phyloP scores from a whole-genome alignment of 2,888 invertebrate genomes.

The Drosophila austrosaltans region DNA sequence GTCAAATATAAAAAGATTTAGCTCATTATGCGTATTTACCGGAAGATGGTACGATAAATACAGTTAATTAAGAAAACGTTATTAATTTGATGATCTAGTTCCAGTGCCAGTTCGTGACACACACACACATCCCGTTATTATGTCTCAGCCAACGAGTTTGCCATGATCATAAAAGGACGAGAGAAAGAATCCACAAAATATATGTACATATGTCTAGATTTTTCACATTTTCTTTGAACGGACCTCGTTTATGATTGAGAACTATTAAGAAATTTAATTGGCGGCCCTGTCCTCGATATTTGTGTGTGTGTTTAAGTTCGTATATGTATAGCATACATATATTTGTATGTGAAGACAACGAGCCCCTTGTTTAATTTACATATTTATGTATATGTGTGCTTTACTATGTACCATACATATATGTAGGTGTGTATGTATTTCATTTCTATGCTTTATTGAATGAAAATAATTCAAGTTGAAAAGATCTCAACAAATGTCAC shows the following conservation, averaged over 20 bases:
- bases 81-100: too few species aligned
- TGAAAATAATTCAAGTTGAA: conserved; percentile 40
- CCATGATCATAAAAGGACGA: too few species aligned
- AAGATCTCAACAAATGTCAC: conserved; percentile 67
- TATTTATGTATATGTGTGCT: conserved; percentile 52
- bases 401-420: conserved; percentile 46
- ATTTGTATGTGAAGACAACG: conserved; percentile 48
- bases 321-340: conserved; percentile 3
- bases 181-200: too few species aligned
- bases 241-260: conserved; percentile 11
- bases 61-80: too few species aligned
- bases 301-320: conserved; percentile 18
- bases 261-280: conserved; percentile 67
- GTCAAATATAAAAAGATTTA: background rate
- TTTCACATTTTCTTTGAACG: background rate
- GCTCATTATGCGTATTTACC: background rate
- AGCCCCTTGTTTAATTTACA: conserved; percentile 46
- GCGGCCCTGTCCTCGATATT: conserved; percentile 60
- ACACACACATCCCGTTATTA: too few species aligned
- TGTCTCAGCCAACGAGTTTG: too few species aligned
- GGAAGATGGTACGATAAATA: background rate
- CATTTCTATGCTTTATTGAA: conserved; percentile 68
- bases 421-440: conserved; percentile 51
- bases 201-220: too few species aligned
- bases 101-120: too few species aligned